Evolutionary conservation across 2,113 vertebrate species (phyloP).

Genomic region (Tamias sibiricus): DNA sequence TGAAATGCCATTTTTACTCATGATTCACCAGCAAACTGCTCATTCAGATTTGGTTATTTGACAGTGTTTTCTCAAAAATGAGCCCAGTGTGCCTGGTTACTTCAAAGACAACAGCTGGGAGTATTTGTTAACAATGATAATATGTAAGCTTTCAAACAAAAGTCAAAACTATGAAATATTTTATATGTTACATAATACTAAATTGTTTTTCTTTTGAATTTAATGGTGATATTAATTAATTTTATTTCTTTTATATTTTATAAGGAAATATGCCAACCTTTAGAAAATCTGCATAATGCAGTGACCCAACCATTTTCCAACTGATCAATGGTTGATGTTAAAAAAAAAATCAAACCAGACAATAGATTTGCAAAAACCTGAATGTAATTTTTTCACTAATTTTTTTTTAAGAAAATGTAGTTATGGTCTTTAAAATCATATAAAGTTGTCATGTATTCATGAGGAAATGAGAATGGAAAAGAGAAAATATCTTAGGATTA

Average conservation of each 20-base stretch:
- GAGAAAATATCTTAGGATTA: not conserved
- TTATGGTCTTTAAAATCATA: conserved; percentile 23
- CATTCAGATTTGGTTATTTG: not conserved
- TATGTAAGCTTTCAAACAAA: not conserved
- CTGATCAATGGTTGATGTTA: not conserved
- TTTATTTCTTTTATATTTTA: not conserved
- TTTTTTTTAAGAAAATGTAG: not conserved
- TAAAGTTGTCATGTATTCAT: not conserved
- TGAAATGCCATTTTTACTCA: not conserved
- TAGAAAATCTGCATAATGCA: not conserved
- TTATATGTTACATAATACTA: not conserved
- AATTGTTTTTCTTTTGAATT: conserved; percentile 7
- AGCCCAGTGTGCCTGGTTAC: not conserved
- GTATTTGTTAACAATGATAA: conserved; percentile 31
- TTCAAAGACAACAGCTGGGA: not conserved
- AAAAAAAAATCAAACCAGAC: not conserved
- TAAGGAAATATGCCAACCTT: conserved; percentile 20
- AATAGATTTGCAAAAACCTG: not conserved
- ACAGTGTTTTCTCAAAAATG: conserved; percentile 37
- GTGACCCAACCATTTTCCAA: not conserved
- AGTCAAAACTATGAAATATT: conserved; percentile 3
- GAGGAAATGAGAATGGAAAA: not conserved
- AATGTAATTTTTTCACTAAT: too few species aligned
- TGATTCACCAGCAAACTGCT: not conserved
- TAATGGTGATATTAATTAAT: not conserved